Base-by-base conservation (phyloP, 2,797 vertebrate genomes). In the Setipinna tenuifilis region DNA sequence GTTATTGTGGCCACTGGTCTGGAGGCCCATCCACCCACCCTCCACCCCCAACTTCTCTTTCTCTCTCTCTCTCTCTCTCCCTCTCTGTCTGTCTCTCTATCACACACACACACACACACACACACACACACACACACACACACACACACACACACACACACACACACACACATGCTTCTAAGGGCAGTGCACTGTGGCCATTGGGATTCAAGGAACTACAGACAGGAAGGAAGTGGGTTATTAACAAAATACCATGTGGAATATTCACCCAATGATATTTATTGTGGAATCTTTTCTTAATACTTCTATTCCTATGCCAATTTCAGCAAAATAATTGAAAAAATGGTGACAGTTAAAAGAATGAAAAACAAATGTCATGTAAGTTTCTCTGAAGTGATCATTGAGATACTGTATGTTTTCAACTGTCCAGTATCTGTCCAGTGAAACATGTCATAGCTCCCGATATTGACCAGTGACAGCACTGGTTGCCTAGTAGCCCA, bases 1-100 rank as follows among this genome's bases (percentile, higher is more conserved):
- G 92, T 95, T 95, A 92, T 94, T 93, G 92, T 94, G 89, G 75
- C 90, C 83, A 50, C 78, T 88, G 89, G 88, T 89, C 85, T 81
- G 83, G 84, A 86, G 87, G 86, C 62, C 71, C 71, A 17, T 31
- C 25, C 14, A 31, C 28, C 68, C 2, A 12, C 28, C 65, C 61
- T 12, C 25, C 9, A 11, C 25, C 28, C 25, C 28, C 65, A 31
- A 71, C 28, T 17, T n/a, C 21, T 9, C 21, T 54, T 7, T 54
- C 50, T 54, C 50, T 54, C 14, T 54, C 50, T 54, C 50, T 54
- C 2, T 54, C 7, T 54, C 50, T 54, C 50, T 54, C 50, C 9
- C 50, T 54, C 7, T 54, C 50, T 54, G 2, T 54, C 50, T 54
- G 2, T 54, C 50, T 54, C 50, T 54, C 50, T 54, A 2, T 54